Percentiles rank a stretch among this genome's conserved stretches.
Evolutionary conservation across 2,113 vertebrate species (phyloP).

Genomic region (Aspiorhynchus laticeps): DNA sequence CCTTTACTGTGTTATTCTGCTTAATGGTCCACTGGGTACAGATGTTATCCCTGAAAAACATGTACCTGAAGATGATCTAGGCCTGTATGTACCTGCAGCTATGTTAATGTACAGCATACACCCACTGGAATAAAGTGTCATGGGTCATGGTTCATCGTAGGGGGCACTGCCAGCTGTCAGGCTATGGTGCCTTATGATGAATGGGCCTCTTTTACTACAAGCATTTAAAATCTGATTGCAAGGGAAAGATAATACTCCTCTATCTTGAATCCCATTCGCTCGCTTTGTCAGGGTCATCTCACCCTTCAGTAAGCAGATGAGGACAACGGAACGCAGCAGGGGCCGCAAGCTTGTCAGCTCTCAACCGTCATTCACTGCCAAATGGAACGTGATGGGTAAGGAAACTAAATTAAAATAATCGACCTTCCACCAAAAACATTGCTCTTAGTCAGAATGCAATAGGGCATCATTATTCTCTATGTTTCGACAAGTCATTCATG

Average conservation of each 20-base stretch:
- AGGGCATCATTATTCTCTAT: slow-evolving; percentile 6
- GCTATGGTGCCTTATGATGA: slow-evolving; percentile 66
- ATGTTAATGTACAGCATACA: slow-evolving; percentile 36
- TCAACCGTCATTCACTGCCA: slow-evolving; percentile 24
- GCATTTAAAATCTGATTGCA: slow-evolving; percentile 48
- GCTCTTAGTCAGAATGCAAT: slow-evolving; percentile 10
- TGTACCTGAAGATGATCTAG: slow-evolving; percentile 29
- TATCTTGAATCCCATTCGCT: slow-evolving; percentile 55
- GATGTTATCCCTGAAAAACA: slow-evolving; percentile 47
- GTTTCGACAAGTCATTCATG: slow-evolving; percentile 38
- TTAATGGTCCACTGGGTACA: slow-evolving; percentile 58
- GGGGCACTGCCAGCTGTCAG: slow-evolving; percentile 72
- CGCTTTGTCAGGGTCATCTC: slow-evolving; percentile 44
- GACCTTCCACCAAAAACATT: slow-evolving; percentile 37
- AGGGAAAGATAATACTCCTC: slow-evolving; percentile 57
- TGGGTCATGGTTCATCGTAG: slow-evolving; percentile 63
- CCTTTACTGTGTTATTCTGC: slow-evolving; percentile 65
- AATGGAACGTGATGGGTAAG: slow-evolving; percentile 37
- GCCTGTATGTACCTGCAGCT: slow-evolving; percentile 32
- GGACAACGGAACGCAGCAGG: slow-evolving; percentile 35
- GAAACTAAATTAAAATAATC: slow-evolving; percentile 51
- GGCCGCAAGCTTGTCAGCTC: neutral
- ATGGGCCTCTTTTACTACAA: slow-evolving; percentile 68
- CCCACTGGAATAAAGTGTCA: slow-evolving; percentile 60
- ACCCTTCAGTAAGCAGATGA: slow-evolving; percentile 44